A percentile compares a stretch with the other conserved stretches of the same genome.
Conservation (phyloP, 92 coral and sea anemone species). For the Actinernus sp. region DNA sequence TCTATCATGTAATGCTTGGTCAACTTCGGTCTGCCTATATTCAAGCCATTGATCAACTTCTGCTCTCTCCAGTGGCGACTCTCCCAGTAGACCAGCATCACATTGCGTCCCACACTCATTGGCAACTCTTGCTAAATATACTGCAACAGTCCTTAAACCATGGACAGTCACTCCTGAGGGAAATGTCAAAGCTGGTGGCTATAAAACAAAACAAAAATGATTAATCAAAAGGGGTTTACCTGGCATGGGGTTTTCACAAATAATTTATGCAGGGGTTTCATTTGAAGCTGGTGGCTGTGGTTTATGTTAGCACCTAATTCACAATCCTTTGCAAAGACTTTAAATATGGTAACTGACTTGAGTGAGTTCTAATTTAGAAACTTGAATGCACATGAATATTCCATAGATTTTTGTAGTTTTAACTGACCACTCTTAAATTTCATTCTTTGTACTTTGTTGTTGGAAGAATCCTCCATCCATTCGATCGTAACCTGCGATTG, state of each 20-base stretch:
- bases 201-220: neutral
- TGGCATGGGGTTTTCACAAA: too few species aligned
- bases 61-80: slow-evolving; percentile 69
- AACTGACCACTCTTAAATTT: too few species aligned
- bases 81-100: slow-evolving; percentile 47
- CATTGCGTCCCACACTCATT: neutral
- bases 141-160: slow-evolving; percentile 60
- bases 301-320: neutral
- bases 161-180: slow-evolving; percentile 51
- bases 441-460: too few species aligned
- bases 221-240: neutral
- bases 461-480: too few species aligned
- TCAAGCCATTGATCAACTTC: slow-evolving; percentile 87
- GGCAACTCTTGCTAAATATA: slow-evolving; percentile 40
- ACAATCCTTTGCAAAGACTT: too few species aligned
- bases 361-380: too few species aligned
- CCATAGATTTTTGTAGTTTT: too few species aligned
- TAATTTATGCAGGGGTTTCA: too few species aligned
- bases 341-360: too few species aligned
- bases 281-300: too few species aligned
- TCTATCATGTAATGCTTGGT: slow-evolving; percentile 45
- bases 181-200: slow-evolving; percentile 65
- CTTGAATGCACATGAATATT: too few species aligned
- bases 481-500: too few species aligned
- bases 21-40: slow-evolving; percentile 56